A percentile compares a stretch with the other conserved stretches of the same genome.
Evolutionary conservation across 2,113 vertebrate genomes (phyloP).

Genomic region (Phoenicopterus ruber): DNA sequence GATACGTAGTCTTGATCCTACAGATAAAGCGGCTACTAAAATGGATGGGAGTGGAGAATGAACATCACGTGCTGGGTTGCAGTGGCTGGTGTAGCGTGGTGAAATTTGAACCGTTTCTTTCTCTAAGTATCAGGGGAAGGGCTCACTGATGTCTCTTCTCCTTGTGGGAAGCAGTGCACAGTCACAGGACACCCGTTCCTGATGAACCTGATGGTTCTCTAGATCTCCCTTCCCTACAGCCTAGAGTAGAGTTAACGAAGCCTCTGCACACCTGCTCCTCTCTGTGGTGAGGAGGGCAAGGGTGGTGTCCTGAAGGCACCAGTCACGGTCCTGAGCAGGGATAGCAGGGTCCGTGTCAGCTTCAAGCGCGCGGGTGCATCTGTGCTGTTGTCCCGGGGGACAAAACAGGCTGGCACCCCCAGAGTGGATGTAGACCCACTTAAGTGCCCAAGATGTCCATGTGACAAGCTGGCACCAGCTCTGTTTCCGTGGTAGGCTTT

Average conservation of each 20-base stretch:
- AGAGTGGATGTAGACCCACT: not conserved
- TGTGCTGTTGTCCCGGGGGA: not conserved
- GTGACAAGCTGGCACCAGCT: not conserved
- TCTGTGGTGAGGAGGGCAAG: not conserved
- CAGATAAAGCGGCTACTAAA: not conserved
- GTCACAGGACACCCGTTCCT: not conserved
- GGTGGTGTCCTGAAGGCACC: not conserved
- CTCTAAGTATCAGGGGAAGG: not conserved
- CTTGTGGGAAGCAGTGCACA: not conserved
- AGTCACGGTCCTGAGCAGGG: not conserved
- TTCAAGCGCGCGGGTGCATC: not conserved
- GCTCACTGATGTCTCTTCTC: not conserved
- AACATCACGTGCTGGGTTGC: not conserved
- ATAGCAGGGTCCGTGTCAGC: not conserved
- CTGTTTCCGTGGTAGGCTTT: not conserved
- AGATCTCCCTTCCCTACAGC: not conserved
- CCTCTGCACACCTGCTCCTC: fast-evolving
- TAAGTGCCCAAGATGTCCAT: not conserved
- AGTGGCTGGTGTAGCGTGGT: not conserved
- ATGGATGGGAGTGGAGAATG: not conserved
- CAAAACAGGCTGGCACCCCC: not conserved
- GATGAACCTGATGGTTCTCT: not conserved
- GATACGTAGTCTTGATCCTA: not conserved
- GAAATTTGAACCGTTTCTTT: not conserved
- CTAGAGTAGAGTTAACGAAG: not conserved